A percentile compares a stretch with the other conserved stretches of the same genome.
Conservation (phyloP, 2,797 vertebrate species). For the Premnoplex brunnescens region DNA sequence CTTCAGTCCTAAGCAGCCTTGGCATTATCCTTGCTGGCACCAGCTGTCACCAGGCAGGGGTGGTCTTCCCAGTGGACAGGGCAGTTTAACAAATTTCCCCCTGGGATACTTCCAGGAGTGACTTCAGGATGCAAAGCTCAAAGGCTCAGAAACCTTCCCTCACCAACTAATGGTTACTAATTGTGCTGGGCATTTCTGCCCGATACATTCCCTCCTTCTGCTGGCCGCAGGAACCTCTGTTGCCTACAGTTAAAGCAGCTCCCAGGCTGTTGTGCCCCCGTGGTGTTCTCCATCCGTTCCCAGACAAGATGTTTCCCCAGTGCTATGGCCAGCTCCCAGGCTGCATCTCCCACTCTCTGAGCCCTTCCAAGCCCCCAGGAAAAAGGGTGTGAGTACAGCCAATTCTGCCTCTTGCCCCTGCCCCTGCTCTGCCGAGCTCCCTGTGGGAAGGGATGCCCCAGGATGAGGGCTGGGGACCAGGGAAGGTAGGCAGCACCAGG, state of each 20-base stretch:
- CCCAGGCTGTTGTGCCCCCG: neutral
- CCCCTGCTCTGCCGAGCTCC: neutral
- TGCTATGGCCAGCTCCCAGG: accelerated
- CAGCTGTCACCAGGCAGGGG: neutral
- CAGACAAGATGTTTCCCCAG: neutral
- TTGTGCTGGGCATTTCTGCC: neutral
- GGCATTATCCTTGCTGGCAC: neutral
- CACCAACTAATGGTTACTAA: neutral
- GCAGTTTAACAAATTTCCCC: neutral
- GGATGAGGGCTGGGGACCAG: neutral
- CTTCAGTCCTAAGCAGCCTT: neutral
- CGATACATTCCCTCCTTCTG: neutral
- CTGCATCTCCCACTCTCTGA: neutral
- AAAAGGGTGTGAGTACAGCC: neutral
- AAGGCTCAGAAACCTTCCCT: neutral
- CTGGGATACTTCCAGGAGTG: neutral
- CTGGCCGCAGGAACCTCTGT: neutral
- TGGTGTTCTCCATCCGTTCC: neutral
- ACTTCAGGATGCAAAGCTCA: neutral
- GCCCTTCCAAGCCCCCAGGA: neutral
- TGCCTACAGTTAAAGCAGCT: neutral
- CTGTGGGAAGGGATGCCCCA: neutral
- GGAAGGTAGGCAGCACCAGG: neutral
- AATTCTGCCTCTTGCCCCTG: neutral
- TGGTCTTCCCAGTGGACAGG: neutral